Evolutionary conservation across 2,888 invertebrate genomes (phyloP).

Genomic region (Epistrophe grossulariae): DNA sequence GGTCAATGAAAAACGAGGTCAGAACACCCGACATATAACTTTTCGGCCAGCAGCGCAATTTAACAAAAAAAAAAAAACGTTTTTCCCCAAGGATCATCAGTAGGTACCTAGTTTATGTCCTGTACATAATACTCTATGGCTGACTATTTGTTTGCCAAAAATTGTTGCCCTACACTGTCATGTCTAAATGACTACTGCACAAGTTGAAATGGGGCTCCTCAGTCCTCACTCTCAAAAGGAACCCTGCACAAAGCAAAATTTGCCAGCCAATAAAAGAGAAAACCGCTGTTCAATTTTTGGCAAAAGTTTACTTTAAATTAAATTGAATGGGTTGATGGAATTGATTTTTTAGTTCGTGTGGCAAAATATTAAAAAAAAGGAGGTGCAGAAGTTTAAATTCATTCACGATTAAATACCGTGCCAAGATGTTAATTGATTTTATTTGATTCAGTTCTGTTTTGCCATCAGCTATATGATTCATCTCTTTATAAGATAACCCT

Average conservation of each 20-base stretch:
- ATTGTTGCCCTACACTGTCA: constrained; percentile 53
- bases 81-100: not conserved
- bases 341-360: constrained; percentile 33
- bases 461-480: constrained; percentile 47
- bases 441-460: not conserved
- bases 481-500: constrained; percentile 24
- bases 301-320: constrained; percentile 63
- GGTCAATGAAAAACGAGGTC: constrained; percentile 78
- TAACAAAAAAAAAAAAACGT: not conserved
- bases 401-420: constrained; percentile 54
- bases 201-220: not conserved
- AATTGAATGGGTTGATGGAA: constrained; percentile 46
- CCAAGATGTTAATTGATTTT: constrained; percentile 71
- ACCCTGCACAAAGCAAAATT: constrained; percentile 32
- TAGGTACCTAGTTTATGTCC: constrained; percentile 30
- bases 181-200: constrained; percentile 40
- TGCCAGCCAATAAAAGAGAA: constrained; percentile 66
- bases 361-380: constrained; percentile 22
- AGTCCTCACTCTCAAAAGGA: not conserved
- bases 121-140: not conserved
- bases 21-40: constrained; percentile 66
- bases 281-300: constrained; percentile 60
- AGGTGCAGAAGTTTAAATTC: constrained; percentile 46
- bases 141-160: constrained; percentile 68
- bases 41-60: constrained; percentile 54